Evolutionary conservation across 2,888 invertebrate genomes (phyloP).

Genomic region (Tuberolachnus salignus): DNA sequence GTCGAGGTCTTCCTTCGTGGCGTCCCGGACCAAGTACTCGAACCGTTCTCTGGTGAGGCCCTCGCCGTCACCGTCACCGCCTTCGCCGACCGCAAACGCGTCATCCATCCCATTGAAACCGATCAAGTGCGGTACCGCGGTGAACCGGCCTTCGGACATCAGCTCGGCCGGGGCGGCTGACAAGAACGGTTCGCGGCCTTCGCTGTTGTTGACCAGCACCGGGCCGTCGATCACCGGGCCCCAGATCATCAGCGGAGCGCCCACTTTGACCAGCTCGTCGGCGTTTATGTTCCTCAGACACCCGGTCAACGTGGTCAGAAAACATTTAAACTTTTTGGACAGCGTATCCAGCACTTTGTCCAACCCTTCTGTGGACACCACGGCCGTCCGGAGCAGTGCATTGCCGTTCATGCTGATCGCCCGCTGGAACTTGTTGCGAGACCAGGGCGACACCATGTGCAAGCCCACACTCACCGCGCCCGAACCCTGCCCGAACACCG

Average conservation of each 20-base stretch:
- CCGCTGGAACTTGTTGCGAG: slow-evolving; percentile 71
- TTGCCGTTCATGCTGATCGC: slow-evolving; percentile 84
- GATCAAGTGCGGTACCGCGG: slow-evolving; percentile 71
- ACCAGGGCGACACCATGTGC: slow-evolving; percentile 69
- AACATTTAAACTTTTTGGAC: slow-evolving; percentile 73
- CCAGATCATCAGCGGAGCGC: slow-evolving; percentile 68
- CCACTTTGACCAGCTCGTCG: slow-evolving; percentile 60
- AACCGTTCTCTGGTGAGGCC: slow-evolving; percentile 69
- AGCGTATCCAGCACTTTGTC: slow-evolving; percentile 67
- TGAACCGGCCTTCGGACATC: slow-evolving; percentile 58
- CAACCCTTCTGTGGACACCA: not conserved
- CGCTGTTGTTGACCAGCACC: slow-evolving; percentile 67
- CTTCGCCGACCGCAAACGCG: slow-evolving; percentile 63
- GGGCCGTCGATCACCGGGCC: slow-evolving; percentile 78
- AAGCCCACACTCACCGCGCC: slow-evolving; percentile 82
- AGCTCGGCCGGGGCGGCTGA: slow-evolving; percentile 68
- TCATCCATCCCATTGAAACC: slow-evolving; percentile 85
- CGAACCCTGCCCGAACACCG: slow-evolving; percentile 79
- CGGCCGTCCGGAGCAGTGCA: slow-evolving; percentile 63
- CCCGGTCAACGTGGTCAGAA: slow-evolving; percentile 71
- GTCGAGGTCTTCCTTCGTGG: slow-evolving; percentile 59
- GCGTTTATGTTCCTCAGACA: slow-evolving; percentile 61
- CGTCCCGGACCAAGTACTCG: slow-evolving; percentile 67
- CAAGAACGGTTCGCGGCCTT: slow-evolving; percentile 70
- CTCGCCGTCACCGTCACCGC: slow-evolving; percentile 61